Evolutionary conservation across 2,888 invertebrate species (phyloP).

Genomic region (Rhagonycha lutea): DNA sequence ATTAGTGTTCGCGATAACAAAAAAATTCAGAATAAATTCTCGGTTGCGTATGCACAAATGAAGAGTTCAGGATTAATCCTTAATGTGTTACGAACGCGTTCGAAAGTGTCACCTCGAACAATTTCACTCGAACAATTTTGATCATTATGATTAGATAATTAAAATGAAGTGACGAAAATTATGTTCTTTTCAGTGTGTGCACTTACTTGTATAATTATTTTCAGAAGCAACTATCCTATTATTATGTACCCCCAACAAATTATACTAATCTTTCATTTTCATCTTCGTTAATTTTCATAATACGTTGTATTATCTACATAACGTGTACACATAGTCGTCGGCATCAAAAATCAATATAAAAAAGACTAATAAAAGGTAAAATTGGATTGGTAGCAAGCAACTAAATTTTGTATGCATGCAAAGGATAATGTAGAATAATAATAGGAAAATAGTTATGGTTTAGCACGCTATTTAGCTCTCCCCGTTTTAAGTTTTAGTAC

Average conservation of each 20-base stretch:
- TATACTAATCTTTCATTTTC: neutral
- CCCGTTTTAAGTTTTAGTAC: neutral
- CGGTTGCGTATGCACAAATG: too few species aligned
- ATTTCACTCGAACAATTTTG: neutral
- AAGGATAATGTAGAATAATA: neutral
- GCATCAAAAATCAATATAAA: neutral
- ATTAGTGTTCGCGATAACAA: too few species aligned
- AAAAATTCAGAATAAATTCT: too few species aligned
- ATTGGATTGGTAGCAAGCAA: neutral
- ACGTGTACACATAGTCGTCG: neutral
- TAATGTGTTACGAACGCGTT: too few species aligned
- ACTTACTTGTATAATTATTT: neutral
- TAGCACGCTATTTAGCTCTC: neutral
- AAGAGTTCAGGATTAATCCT: too few species aligned
- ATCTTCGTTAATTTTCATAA: neutral
- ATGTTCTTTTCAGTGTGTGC: neutral
- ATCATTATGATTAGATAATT: neutral
- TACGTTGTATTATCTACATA: neutral
- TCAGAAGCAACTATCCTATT: neutral
- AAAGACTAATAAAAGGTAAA: neutral
- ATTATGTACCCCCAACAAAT: neutral
- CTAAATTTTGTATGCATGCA: conserved; percentile 1
- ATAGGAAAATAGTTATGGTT: neutral
- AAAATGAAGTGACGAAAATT: neutral
- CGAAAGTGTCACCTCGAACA: too few species aligned